Conservation (phyloP, 2,113 vertebrate genomes). For the Silurus glanis region DNA sequence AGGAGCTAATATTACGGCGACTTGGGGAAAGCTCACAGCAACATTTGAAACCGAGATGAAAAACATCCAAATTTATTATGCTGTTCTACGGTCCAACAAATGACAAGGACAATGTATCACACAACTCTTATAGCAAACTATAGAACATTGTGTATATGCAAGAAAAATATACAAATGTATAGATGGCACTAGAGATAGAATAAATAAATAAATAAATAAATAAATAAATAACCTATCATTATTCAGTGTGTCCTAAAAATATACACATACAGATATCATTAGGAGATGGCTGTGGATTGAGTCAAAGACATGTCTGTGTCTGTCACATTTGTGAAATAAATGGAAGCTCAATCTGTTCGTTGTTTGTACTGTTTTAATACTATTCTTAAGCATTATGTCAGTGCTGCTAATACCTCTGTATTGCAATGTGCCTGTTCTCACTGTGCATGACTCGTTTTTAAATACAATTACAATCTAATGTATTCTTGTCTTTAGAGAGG, state of each 20-base stretch:
- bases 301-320: not conserved
- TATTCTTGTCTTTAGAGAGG: not conserved
- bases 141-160: not conserved
- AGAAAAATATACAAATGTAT: not conserved
- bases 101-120: not conserved
- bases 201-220: not conserved
- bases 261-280: not conserved
- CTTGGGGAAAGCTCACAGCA: not conserved
- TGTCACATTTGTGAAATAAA: not conserved
- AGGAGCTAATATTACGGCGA: not conserved
- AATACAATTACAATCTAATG: not conserved
- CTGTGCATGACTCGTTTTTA: not conserved
- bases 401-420: not conserved
- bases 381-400: not conserved
- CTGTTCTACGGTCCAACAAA: not conserved
- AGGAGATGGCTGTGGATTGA: not conserved
- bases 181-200: not conserved
- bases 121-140: not conserved
- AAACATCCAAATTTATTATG: not conserved
- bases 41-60: not conserved
- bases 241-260: not conserved
- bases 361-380: not conserved
- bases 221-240: not conserved
- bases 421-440: not conserved
- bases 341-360: not conserved